Evolutionary conservation across 2,888 invertebrate species (phyloP).

Genomic region (Ophioninae sp.): DNA sequence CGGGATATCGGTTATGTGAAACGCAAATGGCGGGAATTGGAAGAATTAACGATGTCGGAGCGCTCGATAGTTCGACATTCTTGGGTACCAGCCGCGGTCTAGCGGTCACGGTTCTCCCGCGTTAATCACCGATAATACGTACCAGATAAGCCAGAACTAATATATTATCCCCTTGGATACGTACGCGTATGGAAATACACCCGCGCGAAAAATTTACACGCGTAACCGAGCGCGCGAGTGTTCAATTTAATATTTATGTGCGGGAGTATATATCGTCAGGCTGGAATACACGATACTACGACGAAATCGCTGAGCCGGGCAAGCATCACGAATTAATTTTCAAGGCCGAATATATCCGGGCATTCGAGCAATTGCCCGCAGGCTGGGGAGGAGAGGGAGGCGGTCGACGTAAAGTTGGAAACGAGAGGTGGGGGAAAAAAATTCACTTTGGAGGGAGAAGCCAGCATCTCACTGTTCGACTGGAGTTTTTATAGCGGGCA

Average conservation of each 20-base stretch:
- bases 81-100: constrained; percentile 34
- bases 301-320: constrained; percentile 5
- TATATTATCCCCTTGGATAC: too few species aligned
- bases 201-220: neutral
- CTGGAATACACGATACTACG: constrained; percentile 18
- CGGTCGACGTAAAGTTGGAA: neutral
- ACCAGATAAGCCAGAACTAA: too few species aligned
- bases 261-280: constrained; percentile 5
- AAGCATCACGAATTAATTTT: constrained; percentile 44
- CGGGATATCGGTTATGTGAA: constrained; percentile 1
- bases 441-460: too few species aligned
- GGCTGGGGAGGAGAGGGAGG: neutral
- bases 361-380: constrained; percentile 3
- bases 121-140: neutral
- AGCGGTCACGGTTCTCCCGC: constrained; percentile 15
- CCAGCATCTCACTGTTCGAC: too few species aligned
- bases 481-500: too few species aligned
- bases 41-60: constrained; percentile 33
- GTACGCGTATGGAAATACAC: too few species aligned
- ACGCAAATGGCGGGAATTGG: constrained; percentile 25
- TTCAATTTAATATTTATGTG: neutral
- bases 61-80: constrained; percentile 46
- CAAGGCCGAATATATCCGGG: constrained; percentile 39
- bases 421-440: neutral
- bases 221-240: neutral